Conservation (phyloP, 1,140 invertebrate genomes). For the Phymastichus coffea region DNA sequence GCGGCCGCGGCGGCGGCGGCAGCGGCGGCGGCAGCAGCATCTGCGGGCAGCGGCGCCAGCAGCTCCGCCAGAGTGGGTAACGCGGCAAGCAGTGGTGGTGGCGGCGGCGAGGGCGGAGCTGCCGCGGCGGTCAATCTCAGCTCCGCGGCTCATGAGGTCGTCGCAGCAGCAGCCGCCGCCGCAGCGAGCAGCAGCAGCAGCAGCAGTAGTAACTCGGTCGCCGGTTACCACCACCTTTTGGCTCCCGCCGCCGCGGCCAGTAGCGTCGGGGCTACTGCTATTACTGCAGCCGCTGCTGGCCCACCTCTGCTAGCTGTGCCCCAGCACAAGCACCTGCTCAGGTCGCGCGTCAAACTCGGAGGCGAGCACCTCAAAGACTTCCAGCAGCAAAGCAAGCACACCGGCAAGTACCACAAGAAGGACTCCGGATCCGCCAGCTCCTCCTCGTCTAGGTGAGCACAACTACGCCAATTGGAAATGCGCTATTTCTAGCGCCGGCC, state of each 20-base stretch:
- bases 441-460: constrained; percentile 70
- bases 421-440: constrained; percentile 72
- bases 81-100: constrained; percentile 55
- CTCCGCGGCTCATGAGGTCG: constrained; percentile 54
- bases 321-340: constrained; percentile 55
- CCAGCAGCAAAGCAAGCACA: constrained; percentile 26
- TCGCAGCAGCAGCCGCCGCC: constrained; percentile 48
- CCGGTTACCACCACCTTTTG: not conserved
- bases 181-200: constrained; percentile 40
- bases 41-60: not conserved
- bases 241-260: not conserved
- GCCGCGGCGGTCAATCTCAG: constrained; percentile 50
- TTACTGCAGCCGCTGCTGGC: constrained; percentile 48
- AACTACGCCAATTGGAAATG: no score
- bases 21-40: constrained; percentile 2
- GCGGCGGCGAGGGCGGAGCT: constrained; percentile 18
- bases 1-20: not conserved
- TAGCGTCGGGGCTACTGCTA: constrained; percentile 39
- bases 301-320: constrained; percentile 50
- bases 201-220: constrained; percentile 42
- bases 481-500: no score
- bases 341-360: constrained; percentile 50
- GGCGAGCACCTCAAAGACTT: constrained; percentile 47
- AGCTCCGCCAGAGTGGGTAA: constrained; percentile 59
- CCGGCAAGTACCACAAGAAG: constrained; percentile 52